A percentile compares a stretch with the other conserved stretches of the same genome.
phyloP scores from a whole-genome alignment of 2,797 vertebrate genomes.

The Dermochelys coriacea region DNA sequence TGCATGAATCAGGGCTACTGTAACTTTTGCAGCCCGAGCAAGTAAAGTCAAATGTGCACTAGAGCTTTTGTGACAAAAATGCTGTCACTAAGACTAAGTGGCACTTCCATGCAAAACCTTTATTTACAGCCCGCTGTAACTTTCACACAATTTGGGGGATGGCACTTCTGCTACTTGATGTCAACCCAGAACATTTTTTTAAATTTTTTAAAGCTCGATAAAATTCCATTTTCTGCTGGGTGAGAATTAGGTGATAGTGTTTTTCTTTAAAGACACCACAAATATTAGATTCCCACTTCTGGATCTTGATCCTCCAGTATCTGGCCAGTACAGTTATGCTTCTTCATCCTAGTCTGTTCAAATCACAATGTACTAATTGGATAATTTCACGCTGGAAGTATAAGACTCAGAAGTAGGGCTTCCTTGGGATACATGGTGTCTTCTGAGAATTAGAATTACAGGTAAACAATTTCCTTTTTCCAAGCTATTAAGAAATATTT shows the following conservation, averaged over 20 bases:
- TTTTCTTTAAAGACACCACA: fast-evolving
- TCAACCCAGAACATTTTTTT: not conserved
- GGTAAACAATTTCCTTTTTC: not conserved
- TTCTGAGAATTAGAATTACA: not conserved
- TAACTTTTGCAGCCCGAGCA: not conserved
- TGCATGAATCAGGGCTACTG: not conserved
- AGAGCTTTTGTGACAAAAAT: not conserved
- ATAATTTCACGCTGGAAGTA: not conserved
- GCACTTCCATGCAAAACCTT: not conserved
- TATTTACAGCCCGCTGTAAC: not conserved
- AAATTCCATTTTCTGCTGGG: fast-evolving
- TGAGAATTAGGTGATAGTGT: fast-evolving
- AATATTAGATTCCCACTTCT: fast-evolving
- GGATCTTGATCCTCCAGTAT: too few relatives aligned
- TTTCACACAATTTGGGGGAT: fast-evolving
- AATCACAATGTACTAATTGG: not conserved
- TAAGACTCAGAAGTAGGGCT: not conserved
- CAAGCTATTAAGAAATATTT: not conserved
- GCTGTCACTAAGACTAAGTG: not conserved
- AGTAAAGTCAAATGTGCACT: not conserved
- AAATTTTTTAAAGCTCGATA: not conserved
- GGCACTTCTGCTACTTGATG: fast-evolving
- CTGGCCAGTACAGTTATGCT: fast-evolving
- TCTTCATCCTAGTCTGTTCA: not conserved
- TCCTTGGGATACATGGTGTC: not conserved